phyloP scores from a whole-genome alignment of 2,888 invertebrate genomes.

The Asteroscopus sphinx region DNA sequence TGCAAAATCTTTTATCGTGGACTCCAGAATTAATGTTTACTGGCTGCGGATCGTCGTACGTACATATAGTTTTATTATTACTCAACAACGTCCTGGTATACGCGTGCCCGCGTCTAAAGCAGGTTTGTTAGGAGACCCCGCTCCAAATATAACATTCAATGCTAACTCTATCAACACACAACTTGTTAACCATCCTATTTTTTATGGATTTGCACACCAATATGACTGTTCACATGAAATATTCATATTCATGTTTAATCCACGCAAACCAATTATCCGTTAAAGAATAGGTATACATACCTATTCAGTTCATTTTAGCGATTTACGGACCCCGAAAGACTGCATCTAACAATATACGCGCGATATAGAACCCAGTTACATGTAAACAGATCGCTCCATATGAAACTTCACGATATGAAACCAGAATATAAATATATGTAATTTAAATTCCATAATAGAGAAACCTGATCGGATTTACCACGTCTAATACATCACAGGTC shows the following conservation, averaged over 20 bases:
- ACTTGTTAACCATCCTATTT: conserved; percentile 37
- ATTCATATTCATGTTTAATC: conserved; percentile 30
- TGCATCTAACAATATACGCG: conserved; percentile 25
- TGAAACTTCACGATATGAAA: conserved; percentile 8
- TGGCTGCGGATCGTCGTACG: conserved; percentile 70
- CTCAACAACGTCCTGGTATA: conserved; percentile 64
- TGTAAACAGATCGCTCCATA: conserved; percentile 12
- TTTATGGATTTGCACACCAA: conserved; percentile 32
- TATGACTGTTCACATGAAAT: conserved; percentile 17
- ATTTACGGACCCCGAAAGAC: conserved; percentile 49
- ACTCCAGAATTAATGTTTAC: conserved; percentile 56
- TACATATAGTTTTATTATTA: conserved; percentile 69
- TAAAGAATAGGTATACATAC: conserved; percentile 54
- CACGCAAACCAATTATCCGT: conserved; percentile 43
- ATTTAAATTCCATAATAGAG: conserved; percentile 14
- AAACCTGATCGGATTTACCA: conserved; percentile 7
- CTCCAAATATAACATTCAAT: conserved; percentile 65
- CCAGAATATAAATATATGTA: conserved; percentile 7
- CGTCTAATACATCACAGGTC: conserved; percentile 13
- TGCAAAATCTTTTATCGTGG: conserved; percentile 53
- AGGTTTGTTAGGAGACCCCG: conserved; percentile 64
- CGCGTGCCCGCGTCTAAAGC: conserved; percentile 70
- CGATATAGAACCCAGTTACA: conserved; percentile 19
- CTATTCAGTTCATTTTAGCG: conserved; percentile 56
- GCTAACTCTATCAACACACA: conserved; percentile 61